Conservation (phyloP, 2,113 vertebrate species). For the Thinocorus orbignyianus region DNA sequence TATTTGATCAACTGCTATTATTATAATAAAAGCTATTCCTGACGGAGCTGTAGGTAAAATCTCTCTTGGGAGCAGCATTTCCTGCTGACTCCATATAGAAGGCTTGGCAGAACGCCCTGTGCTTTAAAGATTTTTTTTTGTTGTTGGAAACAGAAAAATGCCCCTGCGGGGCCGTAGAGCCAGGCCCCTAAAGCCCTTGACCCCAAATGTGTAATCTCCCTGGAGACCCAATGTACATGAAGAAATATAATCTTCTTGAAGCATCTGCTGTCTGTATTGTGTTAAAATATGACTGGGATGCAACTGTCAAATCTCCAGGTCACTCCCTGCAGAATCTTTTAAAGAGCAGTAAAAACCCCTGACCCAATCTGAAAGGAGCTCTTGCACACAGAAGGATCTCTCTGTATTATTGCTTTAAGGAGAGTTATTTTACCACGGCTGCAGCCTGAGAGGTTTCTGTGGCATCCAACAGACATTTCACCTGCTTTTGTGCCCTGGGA, state of each 20-base stretch:
- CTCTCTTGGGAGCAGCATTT: not conserved
- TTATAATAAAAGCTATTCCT: not conserved
- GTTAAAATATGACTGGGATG: conserved; percentile 19
- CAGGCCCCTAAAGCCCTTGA: not conserved
- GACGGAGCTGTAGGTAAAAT: not conserved
- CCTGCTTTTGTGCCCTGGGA: not conserved
- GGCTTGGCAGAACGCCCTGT: conserved; percentile 16
- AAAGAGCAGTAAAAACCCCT: not conserved
- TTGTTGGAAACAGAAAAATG: conserved; percentile 9
- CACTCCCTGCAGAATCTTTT: not conserved
- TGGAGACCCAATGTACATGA: not conserved
- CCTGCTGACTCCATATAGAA: not conserved
- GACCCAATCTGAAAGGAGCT: not conserved
- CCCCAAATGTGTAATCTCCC: not conserved
- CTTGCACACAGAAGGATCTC: not conserved
- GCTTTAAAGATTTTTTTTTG: conserved; percentile 18
- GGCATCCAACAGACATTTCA: not conserved
- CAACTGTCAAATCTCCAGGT: not conserved
- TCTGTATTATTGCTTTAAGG: not conserved
- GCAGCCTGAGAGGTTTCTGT: not conserved
- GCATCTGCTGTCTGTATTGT: conserved; percentile 11
- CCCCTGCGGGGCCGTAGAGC: not conserved
- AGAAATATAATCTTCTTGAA: conserved; percentile 51
- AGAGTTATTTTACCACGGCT: not conserved
- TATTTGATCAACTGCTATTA: not conserved